phyloP scores from a whole-genome alignment of 2,888 invertebrate species.

The Drosophila pullipes region DNA sequence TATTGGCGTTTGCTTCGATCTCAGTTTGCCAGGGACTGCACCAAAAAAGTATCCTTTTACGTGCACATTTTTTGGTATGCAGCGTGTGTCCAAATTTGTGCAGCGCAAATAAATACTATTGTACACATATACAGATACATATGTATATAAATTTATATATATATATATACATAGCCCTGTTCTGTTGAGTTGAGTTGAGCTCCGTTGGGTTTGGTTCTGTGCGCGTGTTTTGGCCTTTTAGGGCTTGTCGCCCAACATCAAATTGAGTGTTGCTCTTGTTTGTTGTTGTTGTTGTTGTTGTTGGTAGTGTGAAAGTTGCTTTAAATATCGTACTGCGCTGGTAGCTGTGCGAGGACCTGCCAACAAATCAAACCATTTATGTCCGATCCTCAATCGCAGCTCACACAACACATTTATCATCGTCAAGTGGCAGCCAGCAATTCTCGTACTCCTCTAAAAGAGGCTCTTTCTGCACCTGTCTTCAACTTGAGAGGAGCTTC shows the following conservation, averaged over 20 bases:
- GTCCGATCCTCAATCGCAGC: slow-evolving; percentile 60
- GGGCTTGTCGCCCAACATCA: slow-evolving; percentile 69
- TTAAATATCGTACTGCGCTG: slow-evolving; percentile 61
- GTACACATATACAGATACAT: slow-evolving; percentile 13
- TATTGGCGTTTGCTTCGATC: slow-evolving; percentile 74
- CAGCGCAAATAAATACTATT: slow-evolving; percentile 68
- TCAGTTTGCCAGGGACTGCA: slow-evolving; percentile 16
- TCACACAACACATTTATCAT: slow-evolving; percentile 75
- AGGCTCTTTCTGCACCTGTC: slow-evolving; percentile 70
- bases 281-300: slow-evolving; percentile 34
- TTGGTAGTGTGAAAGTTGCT: slow-evolving; percentile 77
- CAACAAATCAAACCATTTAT: slow-evolving; percentile 81
- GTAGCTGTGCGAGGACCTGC: slow-evolving; percentile 38
- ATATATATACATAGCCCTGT: background rate
- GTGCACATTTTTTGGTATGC: slow-evolving; percentile 75
- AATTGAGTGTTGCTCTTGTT: slow-evolving; percentile 60
- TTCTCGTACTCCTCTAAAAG: slow-evolving; percentile 5
- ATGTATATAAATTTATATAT: background rate
- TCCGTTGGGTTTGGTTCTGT: slow-evolving; percentile 24
- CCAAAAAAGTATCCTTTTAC: slow-evolving; percentile 81
- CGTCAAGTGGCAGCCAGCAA: slow-evolving; percentile 61
- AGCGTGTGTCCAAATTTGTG: slow-evolving; percentile 79
- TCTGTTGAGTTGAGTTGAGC: slow-evolving; percentile 9
- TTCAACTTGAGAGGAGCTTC: slow-evolving; percentile 61
- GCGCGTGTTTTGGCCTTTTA: slow-evolving; percentile 79